Evolutionary conservation across 2,888 invertebrate genomes (phyloP).

Genomic region (Schrankia costaestrigalis): DNA sequence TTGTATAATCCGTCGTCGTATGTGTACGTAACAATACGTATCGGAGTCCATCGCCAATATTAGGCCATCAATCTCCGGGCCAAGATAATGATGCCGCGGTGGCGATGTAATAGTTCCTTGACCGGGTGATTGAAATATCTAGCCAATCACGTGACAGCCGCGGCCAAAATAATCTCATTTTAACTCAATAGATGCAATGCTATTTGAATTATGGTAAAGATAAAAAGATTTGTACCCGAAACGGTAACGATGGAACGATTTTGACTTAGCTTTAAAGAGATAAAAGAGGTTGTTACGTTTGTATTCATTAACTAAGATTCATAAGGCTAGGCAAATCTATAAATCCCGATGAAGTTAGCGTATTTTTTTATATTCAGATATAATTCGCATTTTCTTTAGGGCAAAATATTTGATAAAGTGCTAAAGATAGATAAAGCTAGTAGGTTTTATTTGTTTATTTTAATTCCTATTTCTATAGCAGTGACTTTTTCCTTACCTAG

Average conservation of each 20-base stretch:
- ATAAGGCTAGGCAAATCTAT: too few species aligned
- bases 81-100: slow-evolving; percentile 61
- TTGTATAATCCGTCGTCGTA: slow-evolving; percentile 23
- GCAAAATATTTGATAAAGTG: too few species aligned
- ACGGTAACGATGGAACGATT: slow-evolving; percentile 2
- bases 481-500: too few species aligned
- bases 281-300: too few species aligned
- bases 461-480: too few species aligned
- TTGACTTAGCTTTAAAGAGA: slow-evolving; percentile 4
- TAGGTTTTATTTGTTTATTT: too few species aligned
- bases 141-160: slow-evolving; percentile 32
- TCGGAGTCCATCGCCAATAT: slow-evolving; percentile 60
- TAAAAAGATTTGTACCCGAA: slow-evolving; percentile 19
- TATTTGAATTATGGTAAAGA: slow-evolving; percentile 12
- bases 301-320: too few species aligned
- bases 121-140: slow-evolving; percentile 66
- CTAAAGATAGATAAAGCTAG: too few species aligned
- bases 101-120: slow-evolving; percentile 66
- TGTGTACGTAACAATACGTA: slow-evolving; percentile 24
- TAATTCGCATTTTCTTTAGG: too few species aligned
- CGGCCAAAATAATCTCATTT: slow-evolving; percentile 37
- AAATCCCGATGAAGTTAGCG: too few species aligned
- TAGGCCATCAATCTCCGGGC: slow-evolving; percentile 65
- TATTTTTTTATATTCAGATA: too few species aligned
- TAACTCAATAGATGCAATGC: slow-evolving; percentile 34